These are phyloP conservation scores for Galerucella pusilla DNA, from an alignment of 2,888 invertebrate species.

Conservation along the genomic window DNA sequence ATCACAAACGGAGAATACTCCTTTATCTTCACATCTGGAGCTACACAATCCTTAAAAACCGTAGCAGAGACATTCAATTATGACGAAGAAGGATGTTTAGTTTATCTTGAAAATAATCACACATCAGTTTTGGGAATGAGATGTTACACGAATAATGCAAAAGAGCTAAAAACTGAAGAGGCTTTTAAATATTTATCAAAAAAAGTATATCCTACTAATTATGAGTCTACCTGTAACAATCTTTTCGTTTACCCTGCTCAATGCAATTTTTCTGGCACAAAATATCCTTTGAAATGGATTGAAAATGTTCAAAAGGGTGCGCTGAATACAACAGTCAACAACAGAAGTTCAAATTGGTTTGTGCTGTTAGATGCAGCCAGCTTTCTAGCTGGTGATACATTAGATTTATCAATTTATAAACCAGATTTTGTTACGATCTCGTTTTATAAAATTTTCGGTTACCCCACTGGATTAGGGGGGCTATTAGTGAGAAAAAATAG, in stretches of 20 bases:
- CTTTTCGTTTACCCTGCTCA: conserved; percentile 91
- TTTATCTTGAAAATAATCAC: conserved; percentile 90
- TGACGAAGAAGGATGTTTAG: conserved; percentile 68
- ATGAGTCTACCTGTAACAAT: conserved; percentile 62
- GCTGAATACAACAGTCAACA: conserved; percentile 63
- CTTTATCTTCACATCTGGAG: conserved; percentile 93
- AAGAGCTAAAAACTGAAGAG: conserved; percentile 71
- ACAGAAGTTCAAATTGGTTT: conserved; percentile 70
- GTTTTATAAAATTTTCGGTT: conserved; percentile 97
- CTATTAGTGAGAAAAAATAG: conserved; percentile 80
- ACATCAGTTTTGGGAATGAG: conserved; percentile 96
- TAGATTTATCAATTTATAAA: conserved; percentile 77
- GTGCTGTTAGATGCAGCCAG: conserved; percentile 89
- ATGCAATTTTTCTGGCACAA: conserved; percentile 94
- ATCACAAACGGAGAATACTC: conserved; percentile 83
- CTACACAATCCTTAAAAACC: conserved; percentile 88
- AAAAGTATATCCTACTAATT: neutral
- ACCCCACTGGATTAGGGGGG: conserved; percentile 95
- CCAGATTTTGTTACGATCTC: conserved; percentile 94
- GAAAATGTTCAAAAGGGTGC: conserved; percentile 71
- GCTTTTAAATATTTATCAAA: conserved; percentile 63
- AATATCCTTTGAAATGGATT: conserved; percentile 85
- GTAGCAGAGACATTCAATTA: conserved; percentile 86
- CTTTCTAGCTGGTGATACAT: conserved; percentile 78
- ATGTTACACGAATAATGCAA: conserved; percentile 73